Conservation (phyloP, 2,113 vertebrate species). For the Siniperca chuatsi region DNA sequence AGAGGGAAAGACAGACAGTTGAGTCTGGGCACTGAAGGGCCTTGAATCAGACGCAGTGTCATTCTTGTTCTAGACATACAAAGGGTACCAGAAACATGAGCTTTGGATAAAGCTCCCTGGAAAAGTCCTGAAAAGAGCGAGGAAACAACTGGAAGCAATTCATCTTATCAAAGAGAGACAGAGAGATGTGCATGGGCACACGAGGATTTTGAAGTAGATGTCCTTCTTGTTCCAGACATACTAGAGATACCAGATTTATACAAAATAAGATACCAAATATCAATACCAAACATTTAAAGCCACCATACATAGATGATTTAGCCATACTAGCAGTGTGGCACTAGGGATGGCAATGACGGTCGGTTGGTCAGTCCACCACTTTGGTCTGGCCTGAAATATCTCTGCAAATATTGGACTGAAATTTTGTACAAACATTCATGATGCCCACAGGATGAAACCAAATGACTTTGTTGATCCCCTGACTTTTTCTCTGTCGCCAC, state of each 20-base stretch:
- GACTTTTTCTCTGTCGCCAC: background rate
- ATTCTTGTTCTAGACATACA: conserved; percentile 54
- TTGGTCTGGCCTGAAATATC: background rate
- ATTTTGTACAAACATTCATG: background rate
- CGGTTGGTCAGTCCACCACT: background rate
- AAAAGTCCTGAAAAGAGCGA: conserved; percentile 39
- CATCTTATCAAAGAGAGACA: conserved; percentile 46
- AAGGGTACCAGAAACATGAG: conserved; percentile 59
- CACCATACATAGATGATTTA: background rate
- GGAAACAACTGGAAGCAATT: conserved; percentile 62
- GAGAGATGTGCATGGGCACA: conserved; percentile 15
- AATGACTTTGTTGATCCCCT: background rate
- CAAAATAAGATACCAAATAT: conserved; percentile 1
- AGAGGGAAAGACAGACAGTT: conserved; percentile 12
- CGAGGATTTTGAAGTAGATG: conserved; percentile 8
- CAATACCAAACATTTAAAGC: background rate
- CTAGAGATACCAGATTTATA: background rate
- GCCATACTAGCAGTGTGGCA: background rate
- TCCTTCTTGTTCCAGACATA: conserved; percentile 30
- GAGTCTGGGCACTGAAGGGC: conserved; percentile 11
- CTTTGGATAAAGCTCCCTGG: conserved; percentile 45
- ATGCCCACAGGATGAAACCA: background rate
- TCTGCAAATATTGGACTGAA: background rate
- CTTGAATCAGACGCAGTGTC: conserved; percentile 21
- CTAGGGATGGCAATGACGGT: background rate